Percentiles rank a stretch among this genome's conserved stretches.
Conservation (phyloP, 2,888 invertebrate genomes). For the Poecilobothrus nobilitatus region DNA sequence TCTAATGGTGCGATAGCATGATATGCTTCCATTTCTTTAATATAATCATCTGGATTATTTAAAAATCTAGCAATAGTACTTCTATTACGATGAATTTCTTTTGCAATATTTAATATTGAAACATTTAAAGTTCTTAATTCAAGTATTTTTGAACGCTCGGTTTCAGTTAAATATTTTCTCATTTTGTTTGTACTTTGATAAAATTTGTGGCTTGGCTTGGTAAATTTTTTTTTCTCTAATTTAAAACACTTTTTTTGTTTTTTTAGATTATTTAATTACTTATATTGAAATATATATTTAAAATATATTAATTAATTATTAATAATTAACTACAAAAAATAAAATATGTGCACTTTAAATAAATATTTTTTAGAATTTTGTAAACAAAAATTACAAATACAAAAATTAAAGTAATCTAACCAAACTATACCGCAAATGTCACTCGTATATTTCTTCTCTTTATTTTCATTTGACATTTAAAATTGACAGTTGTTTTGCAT, state of each 20-base stretch:
- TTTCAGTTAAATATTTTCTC: conserved; percentile 8
- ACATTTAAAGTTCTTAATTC: background rate
- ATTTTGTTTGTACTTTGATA: conserved; percentile 8
- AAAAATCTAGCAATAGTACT: conserved; percentile 2
- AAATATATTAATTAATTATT: background rate
- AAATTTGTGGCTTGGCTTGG: conserved; percentile 8
- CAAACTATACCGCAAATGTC: background rate
- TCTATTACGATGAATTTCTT: conserved; percentile 11
- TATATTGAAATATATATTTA: background rate
- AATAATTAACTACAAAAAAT: background rate
- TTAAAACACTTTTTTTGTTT: background rate
- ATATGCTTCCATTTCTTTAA: background rate
- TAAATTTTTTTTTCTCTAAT: background rate
- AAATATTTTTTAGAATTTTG: background rate
- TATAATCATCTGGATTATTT: conserved; percentile 11
- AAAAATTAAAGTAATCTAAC: background rate
- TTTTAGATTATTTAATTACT: background rate
- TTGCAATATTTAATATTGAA: conserved; percentile 8
- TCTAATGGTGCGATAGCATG: background rate
- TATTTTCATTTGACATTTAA: background rate
- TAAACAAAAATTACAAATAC: background rate
- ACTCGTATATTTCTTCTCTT: background rate
- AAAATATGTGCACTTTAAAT: background rate
- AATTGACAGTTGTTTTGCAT: background rate
- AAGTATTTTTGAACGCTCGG: conserved; percentile 12